phyloP scores from a whole-genome alignment of 2,888 invertebrate genomes.

The Oxytorus armatus region DNA sequence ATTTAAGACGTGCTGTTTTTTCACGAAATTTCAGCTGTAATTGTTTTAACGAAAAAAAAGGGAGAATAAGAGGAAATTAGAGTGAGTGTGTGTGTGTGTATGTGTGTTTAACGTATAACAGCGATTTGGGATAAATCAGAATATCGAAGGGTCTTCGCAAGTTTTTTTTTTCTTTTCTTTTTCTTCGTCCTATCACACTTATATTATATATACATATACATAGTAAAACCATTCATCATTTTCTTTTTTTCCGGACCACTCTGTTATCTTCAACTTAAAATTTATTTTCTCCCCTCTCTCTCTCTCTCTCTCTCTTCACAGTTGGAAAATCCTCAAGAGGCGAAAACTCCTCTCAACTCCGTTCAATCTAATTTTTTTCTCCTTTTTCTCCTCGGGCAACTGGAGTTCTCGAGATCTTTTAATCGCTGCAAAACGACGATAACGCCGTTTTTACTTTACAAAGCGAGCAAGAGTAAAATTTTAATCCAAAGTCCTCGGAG shows the following conservation, averaged over 20 bases:
- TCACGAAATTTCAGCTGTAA: too few species aligned
- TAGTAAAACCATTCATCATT: conserved; percentile 14
- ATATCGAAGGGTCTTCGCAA: conserved; percentile 42
- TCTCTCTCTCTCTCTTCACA: conserved; percentile 1
- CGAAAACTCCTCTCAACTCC: not conserved
- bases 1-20: not conserved
- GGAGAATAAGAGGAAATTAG: not conserved
- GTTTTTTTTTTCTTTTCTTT: conserved; percentile 21
- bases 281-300: conserved; percentile 9
- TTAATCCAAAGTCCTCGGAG: conserved; percentile 14
- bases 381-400: conserved; percentile 34
- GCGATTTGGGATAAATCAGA: conserved; percentile 1
- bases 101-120: not conserved
- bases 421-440: conserved; percentile 57
- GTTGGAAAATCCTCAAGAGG: not conserved
- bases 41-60: conserved; percentile 16
- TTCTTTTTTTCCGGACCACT: conserved; percentile 23
- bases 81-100: not conserved
- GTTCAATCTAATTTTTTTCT: not conserved
- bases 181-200: not conserved
- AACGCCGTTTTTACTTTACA: conserved; percentile 21
- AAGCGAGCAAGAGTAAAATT: conserved; percentile 6
- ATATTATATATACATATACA: not conserved
- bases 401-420: conserved; percentile 20
- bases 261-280: conserved; percentile 7